Evolutionary conservation across 2,888 invertebrate genomes (phyloP).

Genomic region (Clitarchus hookeri): DNA sequence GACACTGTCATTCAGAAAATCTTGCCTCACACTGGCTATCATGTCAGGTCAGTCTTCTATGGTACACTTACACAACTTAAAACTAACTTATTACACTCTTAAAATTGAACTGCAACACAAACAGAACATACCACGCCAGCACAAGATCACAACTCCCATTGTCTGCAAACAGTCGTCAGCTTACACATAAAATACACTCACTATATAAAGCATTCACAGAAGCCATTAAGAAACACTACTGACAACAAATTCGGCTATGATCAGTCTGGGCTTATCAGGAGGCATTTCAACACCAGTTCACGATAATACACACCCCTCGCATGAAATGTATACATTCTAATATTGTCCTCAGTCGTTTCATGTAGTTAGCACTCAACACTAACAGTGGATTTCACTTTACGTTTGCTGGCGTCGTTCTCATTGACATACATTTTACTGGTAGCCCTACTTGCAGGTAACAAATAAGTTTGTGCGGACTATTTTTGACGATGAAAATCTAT

Average conservation of each 20-base stretch:
- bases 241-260: neutral
- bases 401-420: too few relatives aligned
- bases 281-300: neutral
- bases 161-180: neutral
- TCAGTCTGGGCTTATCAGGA: neutral
- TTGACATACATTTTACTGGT: too few relatives aligned
- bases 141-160: neutral
- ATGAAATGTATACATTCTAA: neutral
- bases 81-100: neutral
- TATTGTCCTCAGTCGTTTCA: neutral
- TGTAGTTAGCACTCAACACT: neutral
- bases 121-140: neutral
- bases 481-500: too few relatives aligned
- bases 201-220: neutral
- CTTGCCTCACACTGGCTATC: neutral
- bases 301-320: neutral
- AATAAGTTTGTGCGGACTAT: too few relatives aligned
- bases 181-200: neutral
- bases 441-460: too few relatives aligned
- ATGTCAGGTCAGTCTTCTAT: neutral
- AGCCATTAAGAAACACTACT: neutral
- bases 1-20: neutral
- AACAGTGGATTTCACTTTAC: too few relatives aligned
- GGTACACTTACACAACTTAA: neutral
- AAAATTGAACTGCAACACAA: neutral